phyloP scores from a whole-genome alignment of 2,113 vertebrate species.

The Motacilla alba region DNA sequence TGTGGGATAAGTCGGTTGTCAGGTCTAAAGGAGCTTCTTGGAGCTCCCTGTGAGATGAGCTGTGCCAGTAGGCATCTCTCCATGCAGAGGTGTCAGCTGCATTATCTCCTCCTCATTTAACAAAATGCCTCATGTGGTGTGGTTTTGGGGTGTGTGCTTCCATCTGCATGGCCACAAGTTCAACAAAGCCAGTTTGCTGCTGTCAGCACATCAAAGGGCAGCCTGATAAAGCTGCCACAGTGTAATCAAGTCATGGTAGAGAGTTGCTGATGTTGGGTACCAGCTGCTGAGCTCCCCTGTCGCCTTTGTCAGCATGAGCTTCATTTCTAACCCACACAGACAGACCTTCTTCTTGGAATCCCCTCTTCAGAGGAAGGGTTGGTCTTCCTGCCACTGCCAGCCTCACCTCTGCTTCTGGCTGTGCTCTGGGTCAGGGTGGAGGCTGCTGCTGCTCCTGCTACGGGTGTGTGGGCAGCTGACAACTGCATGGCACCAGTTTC shows the following conservation, averaged over 20 bases:
- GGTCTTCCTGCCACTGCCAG: not conserved
- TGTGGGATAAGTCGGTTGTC: not conserved
- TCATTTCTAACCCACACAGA: not conserved
- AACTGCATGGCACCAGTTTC: not conserved
- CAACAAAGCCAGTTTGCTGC: not conserved
- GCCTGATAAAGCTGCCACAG: not conserved
- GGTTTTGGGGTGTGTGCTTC: not conserved
- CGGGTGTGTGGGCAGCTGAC: not conserved
- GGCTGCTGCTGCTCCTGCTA: not conserved
- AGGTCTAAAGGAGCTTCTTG: not conserved
- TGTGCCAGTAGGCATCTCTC: not conserved
- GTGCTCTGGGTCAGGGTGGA: not conserved
- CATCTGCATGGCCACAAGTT: accelerated
- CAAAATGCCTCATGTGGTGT: accelerated
- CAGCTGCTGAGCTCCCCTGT: not conserved
- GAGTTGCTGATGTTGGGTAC: not conserved
- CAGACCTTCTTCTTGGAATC: not conserved
- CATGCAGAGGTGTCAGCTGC: accelerated
- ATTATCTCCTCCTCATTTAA: not conserved
- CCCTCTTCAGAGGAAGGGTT: not conserved
- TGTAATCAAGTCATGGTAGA: not conserved
- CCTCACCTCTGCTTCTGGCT: not conserved
- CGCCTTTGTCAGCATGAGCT: not conserved
- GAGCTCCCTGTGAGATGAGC: not conserved
- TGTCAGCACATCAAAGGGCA: not conserved